A percentile compares a stretch with the other conserved stretches of the same genome.
Evolutionary conservation across 2,797 vertebrate species (phyloP).

Genomic region (Salmo trutta): DNA sequence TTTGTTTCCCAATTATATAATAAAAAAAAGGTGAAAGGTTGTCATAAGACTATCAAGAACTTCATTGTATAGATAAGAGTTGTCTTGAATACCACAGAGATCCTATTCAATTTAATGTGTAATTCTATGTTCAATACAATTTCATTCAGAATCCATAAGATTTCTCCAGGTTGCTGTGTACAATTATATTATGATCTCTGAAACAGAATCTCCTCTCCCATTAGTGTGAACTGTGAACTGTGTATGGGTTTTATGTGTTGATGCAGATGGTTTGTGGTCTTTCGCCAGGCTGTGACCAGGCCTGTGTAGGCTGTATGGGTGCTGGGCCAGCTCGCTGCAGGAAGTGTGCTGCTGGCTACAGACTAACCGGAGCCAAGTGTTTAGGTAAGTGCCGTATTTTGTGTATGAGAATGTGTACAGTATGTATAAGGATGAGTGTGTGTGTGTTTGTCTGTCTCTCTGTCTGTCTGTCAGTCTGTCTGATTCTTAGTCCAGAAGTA

Average conservation of each 20-base stretch:
- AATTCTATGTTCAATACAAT: too few relatives aligned
- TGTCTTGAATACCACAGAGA: too few relatives aligned
- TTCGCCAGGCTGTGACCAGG: slow-evolving; percentile 82
- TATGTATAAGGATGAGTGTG: neutral
- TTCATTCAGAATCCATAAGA: too few relatives aligned
- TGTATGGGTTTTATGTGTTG: slow-evolving; percentile 3
- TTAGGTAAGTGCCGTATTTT: slow-evolving; percentile 76
- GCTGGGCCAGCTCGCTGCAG: slow-evolving; percentile 87
- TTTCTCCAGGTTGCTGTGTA: too few relatives aligned
- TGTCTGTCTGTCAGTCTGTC: neutral
- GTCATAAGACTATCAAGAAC: neutral
- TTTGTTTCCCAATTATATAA: too few relatives aligned
- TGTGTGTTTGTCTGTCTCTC: neutral
- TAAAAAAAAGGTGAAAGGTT: too few relatives aligned
- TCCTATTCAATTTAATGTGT: too few relatives aligned
- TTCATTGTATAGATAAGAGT: neutral
- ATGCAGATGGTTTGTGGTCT: neutral
- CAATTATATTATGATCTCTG: neutral
- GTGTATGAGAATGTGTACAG: too few relatives aligned
- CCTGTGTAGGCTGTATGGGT: slow-evolving; percentile 92
- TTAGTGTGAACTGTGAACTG: neutral
- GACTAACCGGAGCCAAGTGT: slow-evolving; percentile 85
- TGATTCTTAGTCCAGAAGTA: neutral
- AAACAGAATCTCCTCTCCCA: neutral
- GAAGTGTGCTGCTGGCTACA: slow-evolving; percentile 89